Percentiles rank a stretch among this genome's conserved stretches.
Evolutionary conservation across 2,888 invertebrate species (phyloP).

Genomic region (Parelbella ahira): DNA sequence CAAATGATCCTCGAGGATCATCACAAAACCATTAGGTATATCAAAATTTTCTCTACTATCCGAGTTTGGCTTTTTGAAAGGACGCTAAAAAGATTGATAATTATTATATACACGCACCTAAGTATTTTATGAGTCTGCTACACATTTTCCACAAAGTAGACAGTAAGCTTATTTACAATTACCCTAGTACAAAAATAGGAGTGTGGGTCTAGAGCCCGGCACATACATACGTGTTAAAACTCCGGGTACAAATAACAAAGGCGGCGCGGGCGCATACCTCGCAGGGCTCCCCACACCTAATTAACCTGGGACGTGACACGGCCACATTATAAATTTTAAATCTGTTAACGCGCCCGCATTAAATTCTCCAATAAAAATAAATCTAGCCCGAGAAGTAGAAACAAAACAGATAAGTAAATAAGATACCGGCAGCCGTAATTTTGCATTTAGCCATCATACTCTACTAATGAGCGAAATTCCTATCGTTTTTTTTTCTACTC

Average conservation of each 20-base stretch:
- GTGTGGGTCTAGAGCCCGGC: too few relatives aligned
- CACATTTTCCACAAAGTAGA: too few relatives aligned
- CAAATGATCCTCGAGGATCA: too few relatives aligned
- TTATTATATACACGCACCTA: too few relatives aligned
- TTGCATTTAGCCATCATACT: conserved; percentile 23
- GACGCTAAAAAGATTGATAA: too few relatives aligned
- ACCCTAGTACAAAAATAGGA: conserved; percentile 1
- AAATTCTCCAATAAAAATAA: conserved; percentile 47
- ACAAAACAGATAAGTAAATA: conserved; percentile 32
- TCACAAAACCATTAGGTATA: too few relatives aligned
- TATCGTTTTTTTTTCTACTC: conserved; percentile 17
- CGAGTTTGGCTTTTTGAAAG: too few relatives aligned
- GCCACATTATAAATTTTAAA: conserved; percentile 69
- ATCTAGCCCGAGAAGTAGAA: conserved; percentile 33
- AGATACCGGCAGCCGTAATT: conserved; percentile 21
- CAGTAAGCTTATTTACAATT: neutral
- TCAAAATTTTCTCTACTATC: too few relatives aligned
- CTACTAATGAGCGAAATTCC: conserved; percentile 16
- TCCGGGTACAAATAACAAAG: conserved; percentile 50
- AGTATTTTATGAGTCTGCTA: too few relatives aligned
- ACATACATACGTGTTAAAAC: conserved; percentile 5
- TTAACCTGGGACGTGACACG: conserved; percentile 70
- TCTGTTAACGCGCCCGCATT: conserved; percentile 50
- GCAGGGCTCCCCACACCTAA: conserved; percentile 56
- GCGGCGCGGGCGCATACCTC: conserved; percentile 48